Base-by-base conservation (phyloP, 2,113 vertebrate genomes). In the Cololabis saira region DNA sequence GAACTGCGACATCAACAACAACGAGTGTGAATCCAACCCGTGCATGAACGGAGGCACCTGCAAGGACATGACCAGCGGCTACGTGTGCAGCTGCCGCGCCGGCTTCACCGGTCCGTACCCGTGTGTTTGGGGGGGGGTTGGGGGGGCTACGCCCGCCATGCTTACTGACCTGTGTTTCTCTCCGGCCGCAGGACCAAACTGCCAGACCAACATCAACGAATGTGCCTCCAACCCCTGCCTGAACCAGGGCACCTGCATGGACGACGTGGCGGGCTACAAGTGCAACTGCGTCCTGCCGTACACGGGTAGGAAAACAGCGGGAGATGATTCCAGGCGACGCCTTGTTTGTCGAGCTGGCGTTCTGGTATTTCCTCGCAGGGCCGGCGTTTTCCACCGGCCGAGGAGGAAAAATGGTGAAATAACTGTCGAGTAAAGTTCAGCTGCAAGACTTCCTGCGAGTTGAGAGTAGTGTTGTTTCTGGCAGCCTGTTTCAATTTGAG, bases 141-240 rank as follows among this genome's bases (percentile, higher is more conserved):
- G 22, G 54, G 10, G 33, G 55, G 54, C 12, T 2, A 17, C n/a
- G 21, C 55, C 50, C 42, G 58, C 11, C 15, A 12, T 50, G 53
- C 66, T 9, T 64, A 55, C 42, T 43, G 1, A 62, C n/a, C 21
- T 67, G 30, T 60, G 33, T 51, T 14, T 61, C 13, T 43, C 33
- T 14, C 58, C 12, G 7, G 17, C 14, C 0, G 1, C 74, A 99
- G 97, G 97, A 33, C 95, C 95, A 71, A 98, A 96, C 91, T 99
- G 97, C 80, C 97, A 98, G 84, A 97, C 95, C 70, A 99, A 99
- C 73, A 95, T 99, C 90, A 99, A 99, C 0, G 97, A 99, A 61
- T 99, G 97, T 0, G 96, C 95, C 0, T 99, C 97, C 81, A 99
- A 97, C 88, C 97, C 97, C 0, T 98, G 97, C 88, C 92, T 99